Conservation (phyloP, 2,888 invertebrate species). For the Torymus aiolomorphi region DNA sequence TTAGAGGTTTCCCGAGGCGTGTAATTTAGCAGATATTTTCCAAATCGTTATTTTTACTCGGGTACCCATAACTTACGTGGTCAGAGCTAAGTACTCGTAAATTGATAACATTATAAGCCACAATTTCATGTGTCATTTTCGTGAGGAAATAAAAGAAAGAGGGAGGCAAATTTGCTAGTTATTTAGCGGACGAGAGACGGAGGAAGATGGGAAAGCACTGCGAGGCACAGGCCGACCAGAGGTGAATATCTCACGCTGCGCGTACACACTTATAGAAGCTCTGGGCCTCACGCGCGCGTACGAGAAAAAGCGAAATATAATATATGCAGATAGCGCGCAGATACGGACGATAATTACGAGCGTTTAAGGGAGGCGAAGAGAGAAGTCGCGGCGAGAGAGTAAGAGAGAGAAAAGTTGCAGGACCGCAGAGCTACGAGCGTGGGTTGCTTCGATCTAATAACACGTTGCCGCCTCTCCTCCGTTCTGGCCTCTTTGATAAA, state of each 20-base stretch:
- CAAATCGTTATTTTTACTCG: no score
- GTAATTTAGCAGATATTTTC: no score
- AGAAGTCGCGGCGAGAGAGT: conserved; percentile 11
- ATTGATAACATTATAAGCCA: conserved; percentile 13
- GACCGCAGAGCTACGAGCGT: conserved; percentile 62
- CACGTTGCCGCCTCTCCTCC: conserved; percentile 64
- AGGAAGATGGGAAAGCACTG: conserved; percentile 32
- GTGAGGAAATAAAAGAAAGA: background rate
- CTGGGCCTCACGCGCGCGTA: conserved; percentile 2
- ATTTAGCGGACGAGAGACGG: conserved; percentile 33
- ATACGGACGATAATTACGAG: conserved; percentile 70
- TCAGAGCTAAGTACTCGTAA: conserved; percentile 9
- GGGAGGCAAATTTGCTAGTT: conserved; percentile 32
- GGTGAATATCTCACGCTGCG: background rate
- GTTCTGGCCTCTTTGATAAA: conserved; percentile 26
- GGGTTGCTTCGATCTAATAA: conserved; percentile 71
- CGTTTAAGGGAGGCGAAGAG: conserved; percentile 65
- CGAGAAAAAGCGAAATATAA: conserved; percentile 60
- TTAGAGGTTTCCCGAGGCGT: no score
- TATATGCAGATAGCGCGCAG: conserved; percentile 67
- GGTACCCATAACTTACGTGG: background rate
- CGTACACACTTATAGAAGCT: no score
- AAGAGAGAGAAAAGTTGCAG: conserved; percentile 42
- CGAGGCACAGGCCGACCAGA: conserved; percentile 4
- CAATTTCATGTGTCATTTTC: conserved; percentile 13